Base-by-base conservation (phyloP, 2,113 vertebrate genomes). In the Pseudorhombus dupliciocellatus region DNA sequence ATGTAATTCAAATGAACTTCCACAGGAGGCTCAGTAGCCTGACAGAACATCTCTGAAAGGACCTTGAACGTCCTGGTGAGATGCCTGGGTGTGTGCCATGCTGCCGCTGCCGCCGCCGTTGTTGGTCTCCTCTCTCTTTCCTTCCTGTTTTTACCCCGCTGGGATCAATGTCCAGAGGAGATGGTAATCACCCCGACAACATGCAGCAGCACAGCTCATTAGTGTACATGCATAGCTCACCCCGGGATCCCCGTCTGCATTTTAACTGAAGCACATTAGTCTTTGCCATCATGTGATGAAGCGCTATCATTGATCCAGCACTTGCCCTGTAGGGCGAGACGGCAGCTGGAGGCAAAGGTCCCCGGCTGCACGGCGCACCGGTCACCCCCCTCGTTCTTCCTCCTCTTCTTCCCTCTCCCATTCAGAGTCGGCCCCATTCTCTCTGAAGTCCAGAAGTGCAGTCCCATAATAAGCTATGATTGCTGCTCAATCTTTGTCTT, bases 121-220 rank as follows among this genome's bases (percentile, higher is more conserved):
- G 65, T 63, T 77, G 77, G 71, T 84, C 59, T 31, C 56, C 71
- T 73, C 77, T 66, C 75, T 78, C 31, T 57, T 79, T 68, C 63
- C 75, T 73, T 72, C 77, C 72, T 60, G 55, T 59, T 73, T 85
- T 59, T 53, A 63, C 66, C 80, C 52, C 28, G 70, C 64, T 75
- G 61, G 48, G 81, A 89, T 91, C 88, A 87, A 84, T 90, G 80
- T 76, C 86, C 84, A 84, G 69, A 81, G 60, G 74, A 87, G 74
- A 88, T 78, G 79, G 77, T 90, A 89, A 92, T 90, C 83, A 85
- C 84, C 76, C 70, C 59, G 12, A 75, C 85, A 84, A 87, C 85
- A 87, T 84, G 84, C 82, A 22, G 69, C 71, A 80, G 79, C 87
- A 84, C 85, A 89, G 71, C 88, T 91, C 90, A 90, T 90, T 90